phyloP scores from a whole-genome alignment of 2,113 vertebrate genomes.

The Cryptomyrus ogoouensis region DNA sequence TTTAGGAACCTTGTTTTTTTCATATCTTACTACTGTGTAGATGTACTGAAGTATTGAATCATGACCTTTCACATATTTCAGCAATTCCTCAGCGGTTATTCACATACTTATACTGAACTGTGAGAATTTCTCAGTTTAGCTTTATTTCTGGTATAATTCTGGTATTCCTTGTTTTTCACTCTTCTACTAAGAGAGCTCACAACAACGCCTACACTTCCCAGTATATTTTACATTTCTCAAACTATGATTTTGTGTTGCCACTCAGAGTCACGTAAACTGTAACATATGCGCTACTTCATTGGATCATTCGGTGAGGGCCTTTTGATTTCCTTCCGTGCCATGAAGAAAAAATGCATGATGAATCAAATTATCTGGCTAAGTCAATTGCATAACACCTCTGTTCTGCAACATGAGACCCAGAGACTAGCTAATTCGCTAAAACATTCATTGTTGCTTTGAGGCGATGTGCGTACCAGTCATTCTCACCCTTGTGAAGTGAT shows the following conservation, averaged over 20 bases:
- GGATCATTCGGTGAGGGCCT: background rate
- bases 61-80: background rate
- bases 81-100: background rate
- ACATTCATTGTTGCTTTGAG: background rate
- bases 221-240: background rate
- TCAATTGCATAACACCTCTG: background rate
- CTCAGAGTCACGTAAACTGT: background rate
- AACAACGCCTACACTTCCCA: background rate
- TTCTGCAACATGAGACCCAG: background rate
- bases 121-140: conserved; percentile 7
- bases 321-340: background rate
- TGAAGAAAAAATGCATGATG: background rate
- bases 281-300: background rate
- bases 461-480: background rate
- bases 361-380: background rate
- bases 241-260: background rate
- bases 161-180: background rate
- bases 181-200: background rate
- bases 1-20: background rate
- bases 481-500: background rate
- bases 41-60: background rate
- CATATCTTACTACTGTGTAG: background rate
- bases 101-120: background rate
- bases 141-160: conserved; percentile 6
- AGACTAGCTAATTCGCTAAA: background rate